Base-by-base conservation (phyloP, 2,113 vertebrate genomes). In the Paedocypris sp. region DNA sequence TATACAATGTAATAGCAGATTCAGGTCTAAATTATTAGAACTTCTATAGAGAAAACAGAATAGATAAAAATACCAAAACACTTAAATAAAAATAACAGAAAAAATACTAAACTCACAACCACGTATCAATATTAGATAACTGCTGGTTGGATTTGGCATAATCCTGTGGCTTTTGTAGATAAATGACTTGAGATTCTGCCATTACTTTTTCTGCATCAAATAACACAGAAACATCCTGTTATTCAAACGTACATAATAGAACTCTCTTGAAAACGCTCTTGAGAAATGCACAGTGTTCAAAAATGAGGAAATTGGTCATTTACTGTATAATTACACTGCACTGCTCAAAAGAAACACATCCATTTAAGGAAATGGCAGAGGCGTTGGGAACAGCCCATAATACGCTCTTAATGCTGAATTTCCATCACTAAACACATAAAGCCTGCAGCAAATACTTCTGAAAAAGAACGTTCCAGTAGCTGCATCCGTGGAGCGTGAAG, bases 291-390 rank as follows among this genome's bases (percentile, higher is more conserved):
- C 22, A 39, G 33, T 13, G 32, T 36, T 26, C 29, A 58, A 28
- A 42, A 36, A 46, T 58, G 52, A 62, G 68, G 59, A 66, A 66
- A 45, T 52, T 45, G 64, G 41, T 54, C 22, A 66, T 71, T 56
- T 59, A 50, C 32, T 32, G 47, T 57, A 43, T 51, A 53, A 71
- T 63, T 50, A 57, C 58, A 66, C 62, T 16, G 38, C 12, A 38
- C 15, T 28, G 10, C 38, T 62, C 33, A 10, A 45, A 11, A 16
- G 42, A 15, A n/a, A 29, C 53, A 50, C 25, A 32, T 52, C 42
- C 48, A 54, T 64, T 48, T 60, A 65, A 35, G 33, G 54, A 54
- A 11, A 20, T 20, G 29, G 41, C 62, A 36, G 5, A 15, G 3
- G 15, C 10, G 3, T 1, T 35, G 43, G 15, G 13, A 26, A 10